These are phyloP conservation scores for Pholis gunnellus DNA, from an alignment of 2,113 vertebrate species.

Conservation along the genomic window DNA sequence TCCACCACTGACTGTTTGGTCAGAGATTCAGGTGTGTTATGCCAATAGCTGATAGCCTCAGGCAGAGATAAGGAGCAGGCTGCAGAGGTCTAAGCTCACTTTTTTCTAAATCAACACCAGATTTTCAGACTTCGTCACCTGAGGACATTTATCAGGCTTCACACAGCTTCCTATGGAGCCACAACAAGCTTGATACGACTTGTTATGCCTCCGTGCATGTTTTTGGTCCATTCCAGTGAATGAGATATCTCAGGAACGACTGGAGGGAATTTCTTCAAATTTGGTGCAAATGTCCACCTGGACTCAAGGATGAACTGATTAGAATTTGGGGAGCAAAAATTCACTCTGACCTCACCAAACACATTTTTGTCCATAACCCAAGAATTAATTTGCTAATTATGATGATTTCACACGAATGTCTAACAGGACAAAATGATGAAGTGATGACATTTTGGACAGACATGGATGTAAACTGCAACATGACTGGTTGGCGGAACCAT, in stretches of 20 bases:
- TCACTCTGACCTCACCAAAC: no score
- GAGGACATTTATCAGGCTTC: background rate
- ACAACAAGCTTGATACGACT: background rate
- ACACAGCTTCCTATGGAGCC: background rate
- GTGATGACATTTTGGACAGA: no score
- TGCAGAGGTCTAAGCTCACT: background rate
- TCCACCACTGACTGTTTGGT: background rate
- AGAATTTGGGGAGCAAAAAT: no score
- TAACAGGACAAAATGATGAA: no score
- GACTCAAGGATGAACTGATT: no score
- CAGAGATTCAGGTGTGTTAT: background rate
- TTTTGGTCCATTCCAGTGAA: background rate
- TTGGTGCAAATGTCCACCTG: no score
- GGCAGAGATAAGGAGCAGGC: background rate
- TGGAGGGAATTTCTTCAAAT: no score
- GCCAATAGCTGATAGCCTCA: background rate
- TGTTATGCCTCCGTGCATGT: background rate
- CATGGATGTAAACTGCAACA: no score
- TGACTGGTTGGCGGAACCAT: no score
- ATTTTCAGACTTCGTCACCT: background rate
- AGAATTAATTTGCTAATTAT: background rate
- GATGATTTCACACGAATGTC: no score
- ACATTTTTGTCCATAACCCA: no score
- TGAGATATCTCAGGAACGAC: no score
- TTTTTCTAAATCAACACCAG: background rate